Evolutionary conservation across 1,140 invertebrate species (phyloP), one percentile per base, ranked within the genome.

Genomic region (Penaeus chinensis): DNA sequence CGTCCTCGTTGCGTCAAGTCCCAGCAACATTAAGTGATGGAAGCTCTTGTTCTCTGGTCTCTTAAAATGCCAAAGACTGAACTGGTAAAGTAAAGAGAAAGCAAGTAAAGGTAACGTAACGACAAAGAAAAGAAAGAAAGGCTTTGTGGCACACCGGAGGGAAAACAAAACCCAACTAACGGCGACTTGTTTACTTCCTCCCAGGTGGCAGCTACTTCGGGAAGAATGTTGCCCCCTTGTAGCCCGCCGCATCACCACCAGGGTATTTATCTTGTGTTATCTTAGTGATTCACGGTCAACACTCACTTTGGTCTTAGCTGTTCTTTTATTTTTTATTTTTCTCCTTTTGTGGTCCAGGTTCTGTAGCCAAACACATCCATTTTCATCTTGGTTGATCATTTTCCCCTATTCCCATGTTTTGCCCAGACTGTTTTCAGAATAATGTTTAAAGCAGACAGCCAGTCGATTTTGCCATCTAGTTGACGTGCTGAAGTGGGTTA

Each of bases 261-360:
- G 86, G 86, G 86, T 87, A 87, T 87, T 87, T 87, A 87, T 87
- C 80, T 80, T 82, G 69, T 87, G 69, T 87, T 87, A 81, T 87
- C 78, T 81, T 87, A 82, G 86, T 87, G 86, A 81, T 69, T 82
- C 74, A 82, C 42, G 27, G 27, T 74, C 71, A 32, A 78, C 37
- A 76, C 32, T 85, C 74, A 77, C 63, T 62, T 78, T 24, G 20
- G 60, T 62, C 27, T 62, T 27, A 62, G 61, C 61, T 82, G 27
- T 37, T 62, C 47, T 62, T 82, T 82, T 54, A 78, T 76, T 85
- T 54, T 71, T 85, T 85, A 78, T 71, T 42, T 85, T 77, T 54
- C 37, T 78, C 27, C 42, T 37, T 27, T 74, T 32, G 42, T 74
- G 71, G 71, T 63, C 63, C 71, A 71, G 54, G 37, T 71, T 61